Evolutionary conservation across 1,140 invertebrate genomes (phyloP), one percentile per base, ranked within the genome.

Genomic region (Drosophila grimshawi): DNA sequence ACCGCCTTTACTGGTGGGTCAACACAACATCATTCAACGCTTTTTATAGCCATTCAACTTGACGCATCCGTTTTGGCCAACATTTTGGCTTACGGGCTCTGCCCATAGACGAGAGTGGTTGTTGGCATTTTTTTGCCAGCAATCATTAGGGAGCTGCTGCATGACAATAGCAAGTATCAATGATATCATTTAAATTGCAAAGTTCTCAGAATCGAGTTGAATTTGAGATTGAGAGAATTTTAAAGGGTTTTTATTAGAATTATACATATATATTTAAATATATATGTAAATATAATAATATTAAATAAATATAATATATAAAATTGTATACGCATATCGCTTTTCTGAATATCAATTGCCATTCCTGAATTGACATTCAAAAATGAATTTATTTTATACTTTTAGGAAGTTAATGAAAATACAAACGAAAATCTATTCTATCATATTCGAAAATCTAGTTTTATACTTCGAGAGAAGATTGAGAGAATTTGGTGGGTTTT

Each of bases 31-130:
- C 76, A 88, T 80, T 86, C 80, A 86, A 78, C 73, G 83, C 80
- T 86, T 86, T 19, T 88, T 86, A 83, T 88, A 83, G 83, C 83
- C 85, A 88, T 88, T 83, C 83, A 86, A 88, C 80, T 80, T 79
- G 80, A 76, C 76, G 85, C 83, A 83, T 80, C 83, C 73, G 83
- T 78, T 86, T 77, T 77, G 80, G 83, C 72, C 79, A 86, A 88
- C 68, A 80, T 88, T 88, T 88, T 76, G 53, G 71, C 53, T 66
- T 71, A 49, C 52, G 69, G 61, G 19, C 19, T 48, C 46, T 10
- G 37, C 7, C 33, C 32, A 37, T 57, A 43, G 62, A 59, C 68
- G 55, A 67, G 70, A 72, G 51, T 71, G 43, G 75, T 55, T 85
- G 74, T 43, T 73, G 59, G 62, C 66, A 52, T 71, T 63, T 57